Percentiles rank a stretch among this genome's conserved stretches.
These are phyloP conservation scores for Ormia ochracea DNA, from an alignment of 2,888 invertebrate genomes.

Conservation along the genomic window DNA sequence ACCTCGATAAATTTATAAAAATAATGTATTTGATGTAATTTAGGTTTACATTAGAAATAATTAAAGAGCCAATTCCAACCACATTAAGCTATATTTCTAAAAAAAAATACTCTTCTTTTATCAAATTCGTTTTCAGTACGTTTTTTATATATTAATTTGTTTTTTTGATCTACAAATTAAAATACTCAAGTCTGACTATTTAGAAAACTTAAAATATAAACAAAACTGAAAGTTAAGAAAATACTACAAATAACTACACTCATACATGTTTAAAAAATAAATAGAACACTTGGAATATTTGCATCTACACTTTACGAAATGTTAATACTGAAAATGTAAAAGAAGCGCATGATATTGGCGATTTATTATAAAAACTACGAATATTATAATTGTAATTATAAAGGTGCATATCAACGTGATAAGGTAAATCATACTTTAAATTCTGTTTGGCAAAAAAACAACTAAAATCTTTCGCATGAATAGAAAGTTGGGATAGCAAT, in stretches of 20 bases:
- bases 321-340: too few relatives aligned
- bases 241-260: conserved; percentile 17
- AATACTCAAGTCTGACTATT: conserved; percentile 64
- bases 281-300: conserved; percentile 27
- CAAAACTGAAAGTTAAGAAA: conserved; percentile 5
- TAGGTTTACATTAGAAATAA: too few relatives aligned
- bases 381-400: conserved; percentile 7
- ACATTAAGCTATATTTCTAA: too few relatives aligned
- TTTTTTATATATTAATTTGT: neutral
- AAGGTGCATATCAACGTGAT: neutral
- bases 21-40: too few relatives aligned
- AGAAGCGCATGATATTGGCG: neutral
- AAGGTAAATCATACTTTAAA: neutral
- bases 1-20: too few relatives aligned
- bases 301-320: too few relatives aligned
- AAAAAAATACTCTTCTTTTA: too few relatives aligned
- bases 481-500: too few relatives aligned
- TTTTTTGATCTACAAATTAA: conserved; percentile 38
- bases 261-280: neutral
- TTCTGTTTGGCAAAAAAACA: neutral
- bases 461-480: too few relatives aligned
- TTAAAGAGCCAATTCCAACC: too few relatives aligned
- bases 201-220: conserved; percentile 45
- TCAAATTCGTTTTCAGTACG: too few relatives aligned
- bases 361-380: neutral